Evolutionary conservation across 2,888 invertebrate genomes (phyloP).

Genomic region (Himalopsyche anomala): DNA sequence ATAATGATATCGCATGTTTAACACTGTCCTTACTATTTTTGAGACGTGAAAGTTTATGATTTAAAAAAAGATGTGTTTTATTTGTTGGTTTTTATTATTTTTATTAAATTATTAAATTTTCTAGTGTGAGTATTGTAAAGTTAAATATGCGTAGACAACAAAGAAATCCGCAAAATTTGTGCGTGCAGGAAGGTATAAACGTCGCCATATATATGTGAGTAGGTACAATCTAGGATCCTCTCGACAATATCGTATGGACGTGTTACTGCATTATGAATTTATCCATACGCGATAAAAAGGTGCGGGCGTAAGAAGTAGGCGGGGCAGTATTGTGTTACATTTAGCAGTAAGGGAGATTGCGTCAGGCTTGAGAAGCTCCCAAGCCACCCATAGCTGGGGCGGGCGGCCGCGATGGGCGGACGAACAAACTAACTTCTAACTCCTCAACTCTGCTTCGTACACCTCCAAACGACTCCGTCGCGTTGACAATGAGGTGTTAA

Average conservation of each 20-base stretch:
- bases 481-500: constrained; percentile 10
- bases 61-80: too few relatives aligned
- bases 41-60: too few relatives aligned
- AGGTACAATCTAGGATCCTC: constrained; percentile 35
- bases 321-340: constrained; percentile 61
- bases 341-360: constrained; percentile 64
- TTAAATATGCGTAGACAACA: not conserved
- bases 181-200: not conserved
- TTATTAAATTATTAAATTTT: too few relatives aligned
- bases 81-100: too few relatives aligned
- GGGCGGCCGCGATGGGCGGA: constrained; percentile 11
- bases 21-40: too few relatives aligned
- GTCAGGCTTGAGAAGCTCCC: constrained; percentile 60
- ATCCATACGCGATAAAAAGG: constrained; percentile 64
- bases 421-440: constrained; percentile 15
- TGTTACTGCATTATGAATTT: constrained; percentile 64
- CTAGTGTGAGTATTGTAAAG: too few relatives aligned
- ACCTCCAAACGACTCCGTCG: constrained; percentile 28
- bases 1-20: too few relatives aligned
- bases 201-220: not conserved
- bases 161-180: constrained; percentile 28
- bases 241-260: constrained; percentile 60
- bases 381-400: constrained; percentile 53
- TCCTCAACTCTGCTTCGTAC: constrained; percentile 25
- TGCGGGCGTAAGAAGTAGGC: constrained; percentile 43